Conservation (phyloP, 2,113 vertebrate species). For the Echinops telfairi region DNA sequence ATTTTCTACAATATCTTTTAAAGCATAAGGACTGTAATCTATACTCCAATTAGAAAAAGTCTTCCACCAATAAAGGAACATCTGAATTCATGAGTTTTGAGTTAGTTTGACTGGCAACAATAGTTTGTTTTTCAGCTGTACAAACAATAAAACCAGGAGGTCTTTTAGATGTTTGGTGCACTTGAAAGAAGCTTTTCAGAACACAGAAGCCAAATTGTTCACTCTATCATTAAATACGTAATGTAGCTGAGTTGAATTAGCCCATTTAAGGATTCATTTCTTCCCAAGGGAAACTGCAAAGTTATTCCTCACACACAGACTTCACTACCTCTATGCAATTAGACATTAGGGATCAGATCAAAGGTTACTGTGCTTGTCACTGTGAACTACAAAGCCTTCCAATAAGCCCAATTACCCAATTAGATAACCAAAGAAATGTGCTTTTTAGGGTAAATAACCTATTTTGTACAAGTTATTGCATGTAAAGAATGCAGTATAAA, state of each 20-base stretch:
- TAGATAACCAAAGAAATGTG: constrained; percentile 28
- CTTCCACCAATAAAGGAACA: not conserved
- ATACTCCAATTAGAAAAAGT: not conserved
- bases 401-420: constrained; percentile 40
- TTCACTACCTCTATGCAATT: not conserved
- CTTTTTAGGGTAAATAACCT: constrained; percentile 36
- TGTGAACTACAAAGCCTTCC: constrained; percentile 55
- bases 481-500: constrained; percentile 42
- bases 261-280: constrained; percentile 14
- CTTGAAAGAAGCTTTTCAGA: constrained; percentile 58
- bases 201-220: constrained; percentile 56
- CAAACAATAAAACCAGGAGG: constrained; percentile 58
- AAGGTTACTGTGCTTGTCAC: not conserved
- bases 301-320: constrained; percentile 12
- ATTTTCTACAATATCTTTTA: not conserved
- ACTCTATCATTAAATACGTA: constrained; percentile 52
- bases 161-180: not conserved
- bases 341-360: constrained; percentile 9
- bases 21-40: not conserved
- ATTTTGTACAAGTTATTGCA: constrained; percentile 35
- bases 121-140: constrained; percentile 62
- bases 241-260: constrained; percentile 37
- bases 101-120: constrained; percentile 22
- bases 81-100: constrained; percentile 43
- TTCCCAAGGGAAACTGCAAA: constrained; percentile 47